A percentile compares a stretch with the other conserved stretches of the same genome.
Evolutionary conservation across 2,888 invertebrate species (phyloP).

Genomic region (Machimus rusticus): DNA sequence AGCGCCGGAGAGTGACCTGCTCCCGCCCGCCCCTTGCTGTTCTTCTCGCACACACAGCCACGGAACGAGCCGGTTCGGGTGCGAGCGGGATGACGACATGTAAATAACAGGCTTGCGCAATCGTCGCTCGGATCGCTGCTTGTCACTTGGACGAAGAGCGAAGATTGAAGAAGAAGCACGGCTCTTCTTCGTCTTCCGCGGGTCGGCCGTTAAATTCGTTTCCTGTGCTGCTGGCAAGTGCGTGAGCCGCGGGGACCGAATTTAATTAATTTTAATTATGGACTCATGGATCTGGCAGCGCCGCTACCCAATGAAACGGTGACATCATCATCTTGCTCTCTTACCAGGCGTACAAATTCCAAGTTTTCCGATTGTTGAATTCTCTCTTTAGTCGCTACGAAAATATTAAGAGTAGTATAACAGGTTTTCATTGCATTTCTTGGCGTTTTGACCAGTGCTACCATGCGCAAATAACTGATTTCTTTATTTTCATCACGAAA

Average conservation of each 20-base stretch:
- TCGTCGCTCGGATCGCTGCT: background rate
- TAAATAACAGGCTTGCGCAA: conserved; percentile 47
- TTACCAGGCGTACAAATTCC: background rate
- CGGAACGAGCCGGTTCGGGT: background rate
- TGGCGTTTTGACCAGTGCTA: no score
- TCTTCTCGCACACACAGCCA: background rate
- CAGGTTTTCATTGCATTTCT: background rate
- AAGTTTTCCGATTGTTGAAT: background rate
- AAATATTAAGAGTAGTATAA: background rate
- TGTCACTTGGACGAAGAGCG: background rate
- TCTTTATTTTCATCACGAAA: no score
- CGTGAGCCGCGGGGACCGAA: background rate
- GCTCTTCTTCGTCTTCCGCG: background rate
- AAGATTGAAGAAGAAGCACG: background rate
- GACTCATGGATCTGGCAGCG: background rate
- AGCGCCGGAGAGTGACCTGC: background rate
- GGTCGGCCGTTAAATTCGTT: background rate
- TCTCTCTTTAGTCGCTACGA: background rate
- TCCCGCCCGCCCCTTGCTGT: background rate
- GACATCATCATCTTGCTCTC: background rate
- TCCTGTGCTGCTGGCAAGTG: background rate
- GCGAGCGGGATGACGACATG: conserved; percentile 33
- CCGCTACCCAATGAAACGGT: background rate
- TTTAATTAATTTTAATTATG: background rate
- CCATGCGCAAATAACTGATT: no score